Evolutionary conservation across 2,797 vertebrate genomes (phyloP).

Genomic region (Petrocephalus schoutedeni): DNA sequence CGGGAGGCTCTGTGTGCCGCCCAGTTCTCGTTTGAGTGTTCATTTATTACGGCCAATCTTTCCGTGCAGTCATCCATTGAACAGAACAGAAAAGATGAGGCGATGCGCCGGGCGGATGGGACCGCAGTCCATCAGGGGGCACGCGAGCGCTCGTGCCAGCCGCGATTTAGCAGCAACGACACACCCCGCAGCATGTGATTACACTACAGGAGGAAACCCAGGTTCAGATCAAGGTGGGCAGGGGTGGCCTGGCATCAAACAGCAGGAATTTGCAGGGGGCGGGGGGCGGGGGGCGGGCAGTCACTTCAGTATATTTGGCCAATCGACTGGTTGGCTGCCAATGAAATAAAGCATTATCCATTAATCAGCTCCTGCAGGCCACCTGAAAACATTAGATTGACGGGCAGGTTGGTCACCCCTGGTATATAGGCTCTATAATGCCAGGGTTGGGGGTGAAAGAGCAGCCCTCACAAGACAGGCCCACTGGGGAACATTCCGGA

Average conservation of each 20-base stretch:
- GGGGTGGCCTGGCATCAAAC: not conserved
- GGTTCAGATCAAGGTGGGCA: not conserved
- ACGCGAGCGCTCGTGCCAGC: not conserved
- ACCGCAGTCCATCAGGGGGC: not conserved
- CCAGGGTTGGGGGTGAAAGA: not conserved
- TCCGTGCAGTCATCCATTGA: slow-evolving; percentile 28
- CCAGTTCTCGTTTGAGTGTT: not conserved
- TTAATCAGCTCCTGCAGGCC: not conserved
- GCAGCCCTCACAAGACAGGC: not conserved
- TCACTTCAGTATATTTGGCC: not conserved
- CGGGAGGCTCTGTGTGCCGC: not conserved
- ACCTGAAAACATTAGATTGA: not conserved
- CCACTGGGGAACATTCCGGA: not conserved
- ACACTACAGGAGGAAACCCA: not conserved
- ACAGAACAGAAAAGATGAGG: not conserved
- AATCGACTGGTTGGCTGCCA: not conserved
- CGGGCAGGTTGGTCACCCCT: not conserved
- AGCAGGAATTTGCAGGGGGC: not conserved
- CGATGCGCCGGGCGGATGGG: not conserved
- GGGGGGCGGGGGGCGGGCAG: not conserved
- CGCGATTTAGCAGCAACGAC: not conserved
- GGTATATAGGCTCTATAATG: not conserved
- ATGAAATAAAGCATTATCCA: not conserved
- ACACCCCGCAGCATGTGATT: not conserved
- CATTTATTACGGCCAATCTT: slow-evolving; percentile 20